These are phyloP conservation scores for Nowickia ferox DNA, from an alignment of 2,888 invertebrate species.

Conservation along the genomic window DNA sequence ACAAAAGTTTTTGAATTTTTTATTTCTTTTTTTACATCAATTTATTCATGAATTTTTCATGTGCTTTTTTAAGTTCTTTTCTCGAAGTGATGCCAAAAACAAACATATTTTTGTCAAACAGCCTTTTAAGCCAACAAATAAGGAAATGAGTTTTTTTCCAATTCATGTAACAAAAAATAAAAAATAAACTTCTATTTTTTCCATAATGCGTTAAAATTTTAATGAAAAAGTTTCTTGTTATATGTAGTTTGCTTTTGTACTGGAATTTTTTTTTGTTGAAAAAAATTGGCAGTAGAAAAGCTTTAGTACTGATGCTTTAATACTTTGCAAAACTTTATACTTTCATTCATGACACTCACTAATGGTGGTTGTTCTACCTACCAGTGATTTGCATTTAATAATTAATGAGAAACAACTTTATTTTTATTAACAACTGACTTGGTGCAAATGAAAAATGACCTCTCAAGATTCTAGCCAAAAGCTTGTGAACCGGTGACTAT, in stretches of 20 bases:
- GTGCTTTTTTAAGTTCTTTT: not conserved
- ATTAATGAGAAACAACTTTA: too few relatives aligned
- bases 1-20: slow-evolving; percentile 15
- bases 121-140: slow-evolving; percentile 14
- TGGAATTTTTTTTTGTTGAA: not conserved
- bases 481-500: too few relatives aligned
- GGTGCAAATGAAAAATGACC: too few relatives aligned
- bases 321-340: too few relatives aligned
- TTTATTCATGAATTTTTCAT: slow-evolving; percentile 30
- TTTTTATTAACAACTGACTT: too few relatives aligned
- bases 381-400: too few relatives aligned
- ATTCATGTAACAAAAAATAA: slow-evolving; percentile 25
- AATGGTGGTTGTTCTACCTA: too few relatives aligned
- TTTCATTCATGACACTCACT: too few relatives aligned
- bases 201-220: slow-evolving; percentile 32
- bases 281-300: too few relatives aligned
- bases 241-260: not conserved
- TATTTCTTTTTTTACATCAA: slow-evolving; percentile 30
- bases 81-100: slow-evolving; percentile 12
- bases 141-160: slow-evolving; percentile 9
- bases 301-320: too few relatives aligned
- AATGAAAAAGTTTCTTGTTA: slow-evolving; percentile 49
- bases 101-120: not conserved
- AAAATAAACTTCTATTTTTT: slow-evolving; percentile 18
- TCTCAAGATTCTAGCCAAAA: too few relatives aligned